Evolutionary conservation across 1,140 invertebrate genomes (phyloP), one percentile per base, ranked within the genome.

Genomic region (Lineus longissimus): DNA sequence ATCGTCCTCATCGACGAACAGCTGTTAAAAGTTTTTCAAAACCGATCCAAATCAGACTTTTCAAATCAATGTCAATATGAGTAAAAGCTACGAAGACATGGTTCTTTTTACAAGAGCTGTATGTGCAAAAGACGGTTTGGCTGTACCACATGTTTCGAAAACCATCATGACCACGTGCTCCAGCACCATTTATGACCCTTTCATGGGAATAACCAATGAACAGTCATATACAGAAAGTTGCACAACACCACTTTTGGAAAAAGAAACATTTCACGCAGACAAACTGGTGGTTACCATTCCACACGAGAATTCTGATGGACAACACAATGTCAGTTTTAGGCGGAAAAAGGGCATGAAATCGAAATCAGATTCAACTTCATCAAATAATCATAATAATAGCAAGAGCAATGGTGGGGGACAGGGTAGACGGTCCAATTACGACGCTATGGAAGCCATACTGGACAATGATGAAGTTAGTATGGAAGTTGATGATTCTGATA

Each of bases 391-490:
- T n/a, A n/a, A n/a, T n/a, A n/a, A n/a, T n/a, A n/a, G n/a, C n/a
- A n/a, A n/a, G 11, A 43, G 40, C 40, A 43, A 11, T 11, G 40
- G 40, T n/a, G 47, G 47, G n/a, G 6, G 47, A 51, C 47, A 4
- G n/a, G 6, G 47, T 19, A 43, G 47, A 27, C 6, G 47, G n/a
- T 4, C 47, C 47, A 51, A 51, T n/a, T n/a, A 51, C n/a, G 47
- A 51, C 47, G 47, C 47, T n/a, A 51, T 51, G 47, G 47, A 51
- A 51, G 47, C 47, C n/a, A 51, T 51, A 7, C 25, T 51, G 47
- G 47, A 51, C n/a, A 51, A 51, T 51, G 47, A 51, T n/a, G 47
- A 51, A n/a, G 47, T 51, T 51, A 51, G 47, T 9, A 51, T 51
- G 47, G 47, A 51, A 51, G n/a, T 51, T 51, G 47, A 51, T 51